Base-by-base conservation (phyloP, 1,140 invertebrate species). In the Drosophila santomea region DNA sequence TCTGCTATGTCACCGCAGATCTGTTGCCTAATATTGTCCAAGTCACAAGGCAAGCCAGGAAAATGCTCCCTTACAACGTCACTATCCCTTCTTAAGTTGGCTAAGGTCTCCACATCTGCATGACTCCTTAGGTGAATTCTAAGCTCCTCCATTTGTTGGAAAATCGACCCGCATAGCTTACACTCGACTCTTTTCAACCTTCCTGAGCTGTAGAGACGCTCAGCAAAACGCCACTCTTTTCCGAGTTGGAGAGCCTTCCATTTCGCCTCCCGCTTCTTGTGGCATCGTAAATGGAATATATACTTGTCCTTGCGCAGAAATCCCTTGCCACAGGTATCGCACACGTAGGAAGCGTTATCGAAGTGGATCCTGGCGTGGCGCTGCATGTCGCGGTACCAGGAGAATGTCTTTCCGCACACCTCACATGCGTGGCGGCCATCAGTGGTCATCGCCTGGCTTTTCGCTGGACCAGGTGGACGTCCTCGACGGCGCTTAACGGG, bases 261-360 rank as follows among this genome's bases (percentile, higher is more conserved):
- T n/a, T 79, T 86, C 7, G 71, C 66, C 11, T 60, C 48, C 0
- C 28, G 58, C 15, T 66, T 73, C 10, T 83, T 57, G 25, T 90
- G 86, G 1, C 57, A 67, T 7, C 80, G 68, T 8, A 91, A 20
- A 41, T 91, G 90, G 10, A 74, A 79, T 39, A 41, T 45, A 25
- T 90, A 80, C 15, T 91, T 91, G 55, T 91, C 90, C 32, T 90
- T 91, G 17, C 90, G 84, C 8, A 83, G 23, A 35, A 83, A 91
- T 14, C 66, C 51, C 51, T 83, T 89, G 10, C 79, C 89, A 35
- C 90, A 91, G 8, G 38, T 55, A 1, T 80, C 59, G 39, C 90
- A 91, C 12, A 69, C 62, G 28, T 32, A 78, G 0, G 50, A 35
- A 2, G 72, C 62, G 17, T 86, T 52, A 17, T 82, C 79, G 20